These are phyloP conservation scores for Dermatophagoides farinae DNA, from an alignment of 1,140 invertebrate genomes.

Conservation along the genomic window DNA sequence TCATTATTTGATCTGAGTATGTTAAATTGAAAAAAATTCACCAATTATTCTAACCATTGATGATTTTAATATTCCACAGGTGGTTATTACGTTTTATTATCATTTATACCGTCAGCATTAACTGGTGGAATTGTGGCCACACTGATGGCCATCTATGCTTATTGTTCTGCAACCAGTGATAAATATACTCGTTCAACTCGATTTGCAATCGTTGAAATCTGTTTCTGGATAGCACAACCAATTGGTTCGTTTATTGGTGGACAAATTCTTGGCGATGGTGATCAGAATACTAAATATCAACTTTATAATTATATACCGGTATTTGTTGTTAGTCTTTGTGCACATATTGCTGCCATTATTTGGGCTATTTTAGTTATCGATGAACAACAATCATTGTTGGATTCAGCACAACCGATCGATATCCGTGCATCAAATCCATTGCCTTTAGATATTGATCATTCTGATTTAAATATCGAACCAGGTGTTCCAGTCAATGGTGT, in stretches of 20 bases:
- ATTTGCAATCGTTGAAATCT: constrained; percentile 12
- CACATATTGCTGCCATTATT: constrained; percentile 1
- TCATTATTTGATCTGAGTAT: constrained; percentile 2
- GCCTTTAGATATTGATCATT: not conserved
- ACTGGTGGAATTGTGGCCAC: constrained; percentile 11
- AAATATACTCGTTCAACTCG: not conserved
- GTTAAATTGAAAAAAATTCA: not conserved
- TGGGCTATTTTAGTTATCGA: constrained; percentile 9
- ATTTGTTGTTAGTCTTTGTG: constrained; percentile 10
- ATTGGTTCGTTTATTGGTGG: constrained; percentile 11
- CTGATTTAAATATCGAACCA: not conserved
- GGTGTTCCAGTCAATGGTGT: no score
- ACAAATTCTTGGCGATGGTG: constrained; percentile 9
- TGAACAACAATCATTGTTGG: not conserved
- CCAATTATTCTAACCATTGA: not conserved
- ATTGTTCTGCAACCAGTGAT: constrained; percentile 12
- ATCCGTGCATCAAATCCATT: not conserved
- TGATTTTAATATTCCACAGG: not conserved
- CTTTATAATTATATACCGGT: constrained; percentile 10
- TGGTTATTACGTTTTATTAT: constrained; percentile 5
- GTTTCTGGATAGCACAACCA: constrained; percentile 11
- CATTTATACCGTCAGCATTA: constrained; percentile 9
- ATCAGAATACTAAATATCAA: not conserved
- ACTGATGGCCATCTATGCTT: constrained; percentile 8
- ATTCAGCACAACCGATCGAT: no score